Conservation (phyloP, 2,888 invertebrate genomes). For the Drosophila nr. perissopoda region DNA sequence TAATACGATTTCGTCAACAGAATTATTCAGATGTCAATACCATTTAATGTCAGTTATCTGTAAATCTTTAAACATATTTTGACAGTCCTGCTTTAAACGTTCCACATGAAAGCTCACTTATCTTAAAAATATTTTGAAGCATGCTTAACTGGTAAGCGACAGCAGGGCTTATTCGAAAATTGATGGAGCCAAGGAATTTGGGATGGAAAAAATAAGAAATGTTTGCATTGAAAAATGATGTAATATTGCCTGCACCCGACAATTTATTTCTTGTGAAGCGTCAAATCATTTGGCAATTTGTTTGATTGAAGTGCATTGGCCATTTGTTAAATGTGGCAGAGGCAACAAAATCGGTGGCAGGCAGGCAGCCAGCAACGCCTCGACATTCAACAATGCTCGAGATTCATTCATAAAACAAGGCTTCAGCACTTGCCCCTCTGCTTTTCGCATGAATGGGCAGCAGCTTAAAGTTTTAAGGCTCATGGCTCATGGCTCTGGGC, state of each 20-base stretch:
- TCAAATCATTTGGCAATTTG: conserved; percentile 57
- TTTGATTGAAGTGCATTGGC: conserved; percentile 54
- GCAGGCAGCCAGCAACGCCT: conserved; percentile 12
- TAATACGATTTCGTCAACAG: too few species aligned
- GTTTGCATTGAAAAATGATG: conserved; percentile 31
- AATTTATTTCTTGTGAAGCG: conserved; percentile 44
- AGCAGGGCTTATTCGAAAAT: conserved; percentile 1
- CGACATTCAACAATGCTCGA: conserved; percentile 57
- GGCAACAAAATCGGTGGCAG: conserved; percentile 9
- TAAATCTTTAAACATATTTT: background rate
- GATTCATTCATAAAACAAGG: conserved; percentile 74
- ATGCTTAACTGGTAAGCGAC: background rate
- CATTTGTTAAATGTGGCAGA: conserved; percentile 20
- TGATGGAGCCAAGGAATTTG: background rate
- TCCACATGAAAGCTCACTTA: background rate
- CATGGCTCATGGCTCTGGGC: conserved; percentile 23
- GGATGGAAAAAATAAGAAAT: background rate
- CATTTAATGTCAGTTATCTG: background rate
- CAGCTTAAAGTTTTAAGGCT: conserved; percentile 41
- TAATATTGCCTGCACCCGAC: conserved; percentile 35
- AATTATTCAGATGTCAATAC: background rate
- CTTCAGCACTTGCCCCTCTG: conserved; percentile 54
- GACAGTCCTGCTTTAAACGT: background rate
- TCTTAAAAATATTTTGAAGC: conserved; percentile 7
- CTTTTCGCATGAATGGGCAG: conserved; percentile 69